Conservation (phyloP, 2,888 invertebrate genomes). For the Agrotis ipsilon region DNA sequence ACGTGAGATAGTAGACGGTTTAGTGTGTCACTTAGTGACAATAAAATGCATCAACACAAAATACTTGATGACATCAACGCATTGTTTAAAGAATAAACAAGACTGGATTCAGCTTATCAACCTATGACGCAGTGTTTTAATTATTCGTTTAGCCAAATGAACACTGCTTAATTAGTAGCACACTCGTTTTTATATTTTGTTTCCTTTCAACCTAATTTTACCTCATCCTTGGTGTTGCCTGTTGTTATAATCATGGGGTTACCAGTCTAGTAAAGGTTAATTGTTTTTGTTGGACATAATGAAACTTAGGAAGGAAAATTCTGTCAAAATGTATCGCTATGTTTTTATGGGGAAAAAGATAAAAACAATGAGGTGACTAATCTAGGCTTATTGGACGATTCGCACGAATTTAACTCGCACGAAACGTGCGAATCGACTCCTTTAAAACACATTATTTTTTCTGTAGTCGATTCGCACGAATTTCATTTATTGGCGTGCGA, state of each 20-base stretch:
- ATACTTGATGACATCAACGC: constrained; percentile 11
- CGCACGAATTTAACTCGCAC: too few relatives aligned
- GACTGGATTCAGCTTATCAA: constrained; percentile 33
- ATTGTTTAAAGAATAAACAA: constrained; percentile 35
- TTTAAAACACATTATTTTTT: too few relatives aligned
- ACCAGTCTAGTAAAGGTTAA: constrained; percentile 6
- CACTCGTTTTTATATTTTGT: constrained; percentile 52
- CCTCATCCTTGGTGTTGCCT: constrained; percentile 47
- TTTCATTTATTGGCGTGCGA: too few relatives aligned
- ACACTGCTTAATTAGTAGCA: constrained; percentile 55
- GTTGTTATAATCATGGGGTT: constrained; percentile 18
- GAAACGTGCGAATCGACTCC: too few relatives aligned
- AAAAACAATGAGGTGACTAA: background rate
- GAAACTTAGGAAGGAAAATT: background rate
- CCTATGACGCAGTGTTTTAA: constrained; percentile 50
- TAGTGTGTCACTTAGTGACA: background rate
- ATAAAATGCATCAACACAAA: constrained; percentile 32
- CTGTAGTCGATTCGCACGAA: too few relatives aligned
- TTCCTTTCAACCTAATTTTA: constrained; percentile 61
- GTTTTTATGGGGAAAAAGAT: constrained; percentile 1
- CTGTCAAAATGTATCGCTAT: background rate
- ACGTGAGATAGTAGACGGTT: background rate
- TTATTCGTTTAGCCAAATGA: constrained; percentile 54
- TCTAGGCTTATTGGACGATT: too few relatives aligned
- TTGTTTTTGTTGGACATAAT: background rate